phyloP scores from a whole-genome alignment of 2,888 invertebrate species.

The Tanypteryx hageni region DNA sequence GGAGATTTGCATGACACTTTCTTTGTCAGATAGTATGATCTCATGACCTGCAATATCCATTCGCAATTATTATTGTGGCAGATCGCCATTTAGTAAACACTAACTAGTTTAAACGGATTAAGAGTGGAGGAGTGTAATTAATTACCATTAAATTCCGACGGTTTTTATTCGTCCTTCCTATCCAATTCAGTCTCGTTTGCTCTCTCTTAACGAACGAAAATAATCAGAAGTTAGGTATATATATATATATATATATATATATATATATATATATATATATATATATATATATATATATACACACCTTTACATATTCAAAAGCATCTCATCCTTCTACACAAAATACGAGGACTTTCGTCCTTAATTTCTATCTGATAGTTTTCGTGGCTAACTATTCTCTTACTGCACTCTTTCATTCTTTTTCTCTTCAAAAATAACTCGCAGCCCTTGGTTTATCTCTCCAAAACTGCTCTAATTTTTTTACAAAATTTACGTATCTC shows the following conservation, averaged over 20 bases:
- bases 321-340: too few species aligned
- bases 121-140: not conserved
- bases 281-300: too few species aligned
- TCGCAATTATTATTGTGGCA: constrained; percentile 12
- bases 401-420: not conserved
- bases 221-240: too few species aligned
- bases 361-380: too few species aligned
- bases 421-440: not conserved
- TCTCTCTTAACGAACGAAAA: too few species aligned
- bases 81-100: not conserved
- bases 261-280: too few species aligned
- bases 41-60: not conserved
- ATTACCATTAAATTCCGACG: too few species aligned
- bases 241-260: too few species aligned
- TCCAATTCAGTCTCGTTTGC: too few species aligned
- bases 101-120: not conserved
- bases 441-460: not conserved
- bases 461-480: not conserved
- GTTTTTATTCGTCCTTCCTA: too few species aligned
- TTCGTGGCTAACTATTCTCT: not conserved
- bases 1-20: constrained; percentile 22
- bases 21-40: not conserved
- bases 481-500: not conserved
- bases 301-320: too few species aligned
- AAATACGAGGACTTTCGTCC: too few species aligned